A percentile compares a stretch with the other conserved stretches of the same genome.
These are phyloP conservation scores for Pseudomyrmex concolor DNA, from an alignment of 1,140 invertebrate species.

Conservation along the genomic window DNA sequence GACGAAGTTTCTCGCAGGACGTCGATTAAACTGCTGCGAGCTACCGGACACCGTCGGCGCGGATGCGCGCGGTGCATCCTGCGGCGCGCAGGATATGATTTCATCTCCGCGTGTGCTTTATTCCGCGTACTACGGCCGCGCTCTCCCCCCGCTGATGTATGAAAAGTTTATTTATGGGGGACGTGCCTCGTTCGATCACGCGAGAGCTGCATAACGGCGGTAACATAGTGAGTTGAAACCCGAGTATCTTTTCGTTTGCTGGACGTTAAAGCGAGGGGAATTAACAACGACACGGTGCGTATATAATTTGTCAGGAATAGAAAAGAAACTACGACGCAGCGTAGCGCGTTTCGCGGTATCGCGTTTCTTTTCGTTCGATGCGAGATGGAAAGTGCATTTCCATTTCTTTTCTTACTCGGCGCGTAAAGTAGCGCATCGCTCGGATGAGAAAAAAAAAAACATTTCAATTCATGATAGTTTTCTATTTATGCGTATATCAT, in stretches of 20 bases:
- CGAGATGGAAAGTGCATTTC: not conserved
- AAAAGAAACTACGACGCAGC: not conserved
- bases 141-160: conserved; percentile 61
- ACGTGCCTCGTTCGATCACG: conserved; percentile 70
- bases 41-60: conserved; percentile 70
- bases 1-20: conserved; percentile 65
- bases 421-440: not conserved
- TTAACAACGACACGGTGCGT: conserved; percentile 61
- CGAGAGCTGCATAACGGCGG: conserved; percentile 49
- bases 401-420: not conserved
- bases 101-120: conserved; percentile 69
- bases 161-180: conserved; percentile 74
- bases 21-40: conserved; percentile 73
- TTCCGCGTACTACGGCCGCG: conserved; percentile 32
- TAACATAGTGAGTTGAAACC: conserved; percentile 60
- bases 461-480: not conserved
- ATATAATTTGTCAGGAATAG: conserved; percentile 27
- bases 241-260: conserved; percentile 61
- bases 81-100: conserved; percentile 69
- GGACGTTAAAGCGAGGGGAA: conserved; percentile 63
- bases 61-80: conserved; percentile 65
- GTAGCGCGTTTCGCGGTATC: not conserved
- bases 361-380: not conserved
- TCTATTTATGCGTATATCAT: not conserved
- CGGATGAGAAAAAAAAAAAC: not conserved